Base-by-base conservation (phyloP, 2,797 vertebrate species). In the Sebastes cheni region DNA sequence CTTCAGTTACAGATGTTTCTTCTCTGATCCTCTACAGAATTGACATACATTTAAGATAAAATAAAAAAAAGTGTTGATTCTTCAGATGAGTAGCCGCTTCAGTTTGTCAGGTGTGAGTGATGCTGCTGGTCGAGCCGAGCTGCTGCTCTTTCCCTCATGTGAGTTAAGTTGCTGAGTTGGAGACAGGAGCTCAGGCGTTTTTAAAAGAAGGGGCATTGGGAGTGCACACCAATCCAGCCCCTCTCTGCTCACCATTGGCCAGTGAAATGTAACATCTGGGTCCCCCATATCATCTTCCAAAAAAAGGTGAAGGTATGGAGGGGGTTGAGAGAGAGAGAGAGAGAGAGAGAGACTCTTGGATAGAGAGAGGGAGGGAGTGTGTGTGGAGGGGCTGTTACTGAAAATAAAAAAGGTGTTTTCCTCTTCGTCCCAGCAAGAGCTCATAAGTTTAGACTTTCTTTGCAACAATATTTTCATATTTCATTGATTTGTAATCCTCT, bases 231-330 rank as follows among this genome's bases (percentile, higher is more conserved):
- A 92, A 94, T 92, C 95, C 96, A 84, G 91, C 95, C 96, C 96
- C 95, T 94, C 91, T 90, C 91, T 83, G 83, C 89, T 92, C 90
- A 52, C 93, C 90, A 96, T 96, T 96, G 96, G 96, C 90, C 94
- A 93, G 85, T 88, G 75, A 72, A 82, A 78, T 72, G 77, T 75
- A 93, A 95, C 93, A 95, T 95, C 92, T 95, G 93, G 89, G 92
- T 93, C 91, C 92, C 93, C 85, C 86, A 90, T 91, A 94, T 94
- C 90, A 85, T 91, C 79, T 84, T 91, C 92, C 91, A 88, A 86
- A 88, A 91, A 86, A 89, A 91, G 88, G 90, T 89, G 81, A 92
- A 77, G 82, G 87, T 84, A 88, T 75, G 77, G 86, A 74, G 67
- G 80, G 84, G 84, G 81, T 56, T 23, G 87, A 79, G 69, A 58